These are phyloP conservation scores for Thymallus thymallus DNA, from an alignment of 2,113 vertebrate genomes.

Conservation along the genomic window DNA sequence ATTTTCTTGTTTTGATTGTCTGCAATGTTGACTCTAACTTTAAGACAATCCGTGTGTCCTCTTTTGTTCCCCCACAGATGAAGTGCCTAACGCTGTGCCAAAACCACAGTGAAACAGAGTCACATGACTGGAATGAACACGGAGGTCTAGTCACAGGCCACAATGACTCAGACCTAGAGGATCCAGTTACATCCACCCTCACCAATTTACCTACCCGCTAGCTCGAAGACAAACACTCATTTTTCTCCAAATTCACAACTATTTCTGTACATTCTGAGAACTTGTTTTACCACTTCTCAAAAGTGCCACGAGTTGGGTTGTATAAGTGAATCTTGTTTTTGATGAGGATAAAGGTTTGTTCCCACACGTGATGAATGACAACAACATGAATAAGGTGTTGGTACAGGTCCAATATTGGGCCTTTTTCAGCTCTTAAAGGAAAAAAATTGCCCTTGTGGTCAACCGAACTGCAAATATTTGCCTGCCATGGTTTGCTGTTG, in stretches of 20 bases:
- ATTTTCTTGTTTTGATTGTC: not conserved
- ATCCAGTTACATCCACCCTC: not conserved
- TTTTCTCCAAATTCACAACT: not conserved
- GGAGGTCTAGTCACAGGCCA: not conserved
- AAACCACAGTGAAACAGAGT: slow-evolving; percentile 1
- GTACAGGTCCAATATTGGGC: not conserved
- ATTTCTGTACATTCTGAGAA: not conserved
- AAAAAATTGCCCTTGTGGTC: not conserved
- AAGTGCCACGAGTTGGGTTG: not conserved
- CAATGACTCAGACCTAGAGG: not conserved
- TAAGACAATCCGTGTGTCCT: not conserved
- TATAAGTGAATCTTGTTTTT: not conserved
- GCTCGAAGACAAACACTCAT: not conserved
- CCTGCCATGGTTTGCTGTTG: not conserved
- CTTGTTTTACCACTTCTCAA: no score
- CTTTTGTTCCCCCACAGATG: not conserved
- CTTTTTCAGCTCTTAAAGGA: not conserved
- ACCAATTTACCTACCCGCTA: not conserved
- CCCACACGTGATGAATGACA: not conserved
- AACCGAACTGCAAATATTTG: not conserved
- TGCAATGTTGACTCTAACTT: not conserved
- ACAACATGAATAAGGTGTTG: not conserved
- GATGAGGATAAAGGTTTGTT: not conserved
- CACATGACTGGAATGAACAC: slow-evolving; percentile 1
- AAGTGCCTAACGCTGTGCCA: not conserved